These are phyloP conservation scores for Bungarus multicinctus DNA, from an alignment of 2,113 vertebrate genomes.

Conservation along the genomic window DNA sequence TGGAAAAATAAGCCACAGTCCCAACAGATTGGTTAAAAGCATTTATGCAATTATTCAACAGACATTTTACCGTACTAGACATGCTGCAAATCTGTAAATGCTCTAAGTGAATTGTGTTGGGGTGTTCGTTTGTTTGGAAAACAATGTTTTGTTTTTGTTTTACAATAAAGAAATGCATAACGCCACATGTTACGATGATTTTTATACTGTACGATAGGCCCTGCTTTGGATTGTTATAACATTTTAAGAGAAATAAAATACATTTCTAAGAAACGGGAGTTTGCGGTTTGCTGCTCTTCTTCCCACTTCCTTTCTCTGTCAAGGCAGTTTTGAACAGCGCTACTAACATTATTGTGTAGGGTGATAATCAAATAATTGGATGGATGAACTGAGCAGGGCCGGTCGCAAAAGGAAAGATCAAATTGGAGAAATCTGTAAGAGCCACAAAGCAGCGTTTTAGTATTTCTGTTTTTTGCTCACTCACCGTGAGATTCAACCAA, in stretches of 20 bases:
- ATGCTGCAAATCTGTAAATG: constrained; percentile 52
- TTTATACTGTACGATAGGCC: constrained; percentile 72
- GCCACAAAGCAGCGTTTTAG: not conserved
- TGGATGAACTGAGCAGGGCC: no score
- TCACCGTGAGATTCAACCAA: not conserved
- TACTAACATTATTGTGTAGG: not conserved
- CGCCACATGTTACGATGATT: constrained; percentile 55
- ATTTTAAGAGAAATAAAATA: constrained; percentile 66
- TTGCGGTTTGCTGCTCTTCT: constrained; percentile 32
- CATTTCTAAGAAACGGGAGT: constrained; percentile 69
- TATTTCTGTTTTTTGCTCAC: not conserved
- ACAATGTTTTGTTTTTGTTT: not conserved
- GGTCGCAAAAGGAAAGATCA: not conserved
- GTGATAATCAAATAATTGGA: not conserved
- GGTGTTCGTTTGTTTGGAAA: not conserved
- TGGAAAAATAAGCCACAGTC: constrained; percentile 19
- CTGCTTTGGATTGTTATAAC: constrained; percentile 67
- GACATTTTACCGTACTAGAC: constrained; percentile 54
- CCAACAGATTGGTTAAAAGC: constrained; percentile 48
- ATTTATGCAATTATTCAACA: constrained; percentile 64
- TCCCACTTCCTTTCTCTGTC: constrained; percentile 16
- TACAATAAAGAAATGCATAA: constrained; percentile 50
- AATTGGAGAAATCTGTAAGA: not conserved
- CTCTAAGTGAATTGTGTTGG: constrained; percentile 1
- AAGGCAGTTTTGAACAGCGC: not conserved